Conservation (phyloP, 2,113 vertebrate genomes). For the Empidonax traillii region DNA sequence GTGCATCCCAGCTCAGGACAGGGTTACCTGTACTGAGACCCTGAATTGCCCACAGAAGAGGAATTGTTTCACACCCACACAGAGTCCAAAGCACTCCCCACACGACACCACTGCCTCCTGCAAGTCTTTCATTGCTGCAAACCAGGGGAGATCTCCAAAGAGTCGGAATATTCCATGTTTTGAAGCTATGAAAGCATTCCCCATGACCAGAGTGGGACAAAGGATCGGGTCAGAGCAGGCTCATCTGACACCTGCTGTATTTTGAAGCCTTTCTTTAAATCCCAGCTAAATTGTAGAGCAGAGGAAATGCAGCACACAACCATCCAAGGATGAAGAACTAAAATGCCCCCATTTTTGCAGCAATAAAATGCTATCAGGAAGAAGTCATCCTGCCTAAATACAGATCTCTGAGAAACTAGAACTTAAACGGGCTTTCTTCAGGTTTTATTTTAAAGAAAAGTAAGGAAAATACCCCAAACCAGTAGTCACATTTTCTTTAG, state of each 20-base stretch:
- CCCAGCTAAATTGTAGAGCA: not conserved
- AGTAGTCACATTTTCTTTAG: not conserved
- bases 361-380: not conserved
- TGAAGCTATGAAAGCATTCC: not conserved
- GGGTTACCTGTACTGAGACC: not conserved
- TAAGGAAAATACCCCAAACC: not conserved
- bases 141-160: not conserved
- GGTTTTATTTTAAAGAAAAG: not conserved
- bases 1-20: not conserved
- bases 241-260: fast-evolving
- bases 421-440: not conserved
- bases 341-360: not conserved
- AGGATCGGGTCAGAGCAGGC: not conserved
- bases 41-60: not conserved
- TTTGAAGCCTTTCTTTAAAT: not conserved
- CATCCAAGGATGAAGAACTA: not conserved
- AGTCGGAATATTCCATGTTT: not conserved
- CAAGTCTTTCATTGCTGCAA: not conserved
- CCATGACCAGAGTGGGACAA: not conserved
- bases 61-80: not conserved
- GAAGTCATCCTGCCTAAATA: not conserved
- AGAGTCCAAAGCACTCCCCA: not conserved
- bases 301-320: not conserved
- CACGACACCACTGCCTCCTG: not conserved
- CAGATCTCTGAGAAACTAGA: not conserved